phyloP scores from a whole-genome alignment of 1,140 invertebrate genomes.

The Ostrea denselamellosa region DNA sequence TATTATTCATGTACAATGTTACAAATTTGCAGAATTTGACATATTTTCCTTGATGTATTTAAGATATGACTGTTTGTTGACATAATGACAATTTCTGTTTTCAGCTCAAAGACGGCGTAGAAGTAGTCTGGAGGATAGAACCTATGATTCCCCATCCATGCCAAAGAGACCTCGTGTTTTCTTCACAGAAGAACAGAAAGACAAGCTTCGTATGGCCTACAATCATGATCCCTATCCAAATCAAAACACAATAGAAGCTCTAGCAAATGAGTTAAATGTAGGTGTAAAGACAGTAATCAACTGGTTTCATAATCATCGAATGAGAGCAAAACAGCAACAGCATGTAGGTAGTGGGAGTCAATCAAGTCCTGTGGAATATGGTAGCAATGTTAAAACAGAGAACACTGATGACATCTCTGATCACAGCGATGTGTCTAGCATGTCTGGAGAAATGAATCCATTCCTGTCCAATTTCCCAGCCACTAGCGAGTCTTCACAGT shows the following conservation, averaged over 20 bases:
- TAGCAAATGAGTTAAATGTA: constrained; percentile 93
- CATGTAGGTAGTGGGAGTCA: constrained; percentile 61
- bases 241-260: constrained; percentile 95
- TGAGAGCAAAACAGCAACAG: constrained; percentile 90
- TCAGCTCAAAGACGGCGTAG: constrained; percentile 70
- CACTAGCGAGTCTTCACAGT: constrained; percentile 70
- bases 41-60: neutral
- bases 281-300: constrained; percentile 96
- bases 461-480: constrained; percentile 58
- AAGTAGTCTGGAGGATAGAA: constrained; percentile 70
- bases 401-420: constrained; percentile 74
- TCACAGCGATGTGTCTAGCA: constrained; percentile 77
- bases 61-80: neutral
- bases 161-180: constrained; percentile 85
- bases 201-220: constrained; percentile 95
- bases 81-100: neutral
- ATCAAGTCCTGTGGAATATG: constrained; percentile 22
- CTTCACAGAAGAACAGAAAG: constrained; percentile 99
- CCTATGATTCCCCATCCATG: constrained; percentile 70
- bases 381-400: constrained; percentile 62
- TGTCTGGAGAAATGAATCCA: constrained; percentile 70
- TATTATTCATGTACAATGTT: constrained; percentile 39
- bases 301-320: constrained; percentile 99
- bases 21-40: constrained; percentile 11
- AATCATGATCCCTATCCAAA: constrained; percentile 97